These are phyloP conservation scores for Menidia menidia DNA, from an alignment of 2,797 vertebrate species.

Conservation along the genomic window DNA sequence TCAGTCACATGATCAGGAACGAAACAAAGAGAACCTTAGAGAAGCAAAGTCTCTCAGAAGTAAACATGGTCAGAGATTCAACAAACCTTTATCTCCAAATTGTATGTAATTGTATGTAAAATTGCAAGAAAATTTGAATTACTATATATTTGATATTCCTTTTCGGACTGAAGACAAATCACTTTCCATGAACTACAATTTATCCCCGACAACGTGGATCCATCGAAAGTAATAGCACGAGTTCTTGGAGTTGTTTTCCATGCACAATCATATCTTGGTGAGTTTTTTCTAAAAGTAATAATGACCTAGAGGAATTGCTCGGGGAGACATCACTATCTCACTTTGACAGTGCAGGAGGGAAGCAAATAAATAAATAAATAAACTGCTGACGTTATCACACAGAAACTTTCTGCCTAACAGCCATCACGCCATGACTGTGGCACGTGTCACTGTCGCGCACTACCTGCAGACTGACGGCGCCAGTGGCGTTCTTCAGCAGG, in stretches of 20 bases:
- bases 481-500: constrained; percentile 85
- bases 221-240: not conserved
- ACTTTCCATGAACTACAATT: not conserved
- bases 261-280: too few species aligned
- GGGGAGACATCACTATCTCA: constrained; percentile 6
- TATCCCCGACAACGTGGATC: constrained; percentile 1
- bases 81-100: too few species aligned
- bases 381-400: constrained; percentile 20
- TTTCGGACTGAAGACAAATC: not conserved
- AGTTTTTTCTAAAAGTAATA: constrained; percentile 23
- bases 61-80: too few species aligned
- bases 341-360: constrained; percentile 19
- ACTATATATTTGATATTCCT: too few species aligned
- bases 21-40: too few species aligned
- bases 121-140: too few species aligned
- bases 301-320: constrained; percentile 12
- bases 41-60: too few species aligned
- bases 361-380: not conserved
- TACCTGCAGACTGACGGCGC: constrained; percentile 89
- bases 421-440: constrained; percentile 20
- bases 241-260: not conserved
- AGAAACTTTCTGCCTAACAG: constrained; percentile 12
- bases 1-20: too few species aligned
- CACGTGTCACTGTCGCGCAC: constrained; percentile 20
- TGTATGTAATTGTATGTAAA: too few species aligned